Percentiles rank a stretch among this genome's conserved stretches.
These are phyloP conservation scores for Serilophus lunatus DNA, from an alignment of 2,113 vertebrate species.

Conservation along the genomic window DNA sequence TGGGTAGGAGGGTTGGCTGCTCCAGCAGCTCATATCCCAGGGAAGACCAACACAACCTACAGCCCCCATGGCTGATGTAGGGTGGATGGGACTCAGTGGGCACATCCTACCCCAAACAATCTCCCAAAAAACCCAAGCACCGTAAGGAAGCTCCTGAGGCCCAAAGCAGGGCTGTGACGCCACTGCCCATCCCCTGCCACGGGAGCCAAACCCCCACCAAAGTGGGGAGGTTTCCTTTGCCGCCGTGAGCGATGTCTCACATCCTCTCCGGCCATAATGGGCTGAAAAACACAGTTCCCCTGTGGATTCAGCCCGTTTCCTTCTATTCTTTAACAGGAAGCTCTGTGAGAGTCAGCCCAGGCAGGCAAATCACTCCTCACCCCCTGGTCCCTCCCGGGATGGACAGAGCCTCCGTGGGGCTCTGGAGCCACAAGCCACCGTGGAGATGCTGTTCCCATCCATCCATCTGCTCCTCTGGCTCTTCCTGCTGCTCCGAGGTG, in stretches of 20 bases:
- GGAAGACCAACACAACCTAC: neutral
- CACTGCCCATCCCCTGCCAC: neutral
- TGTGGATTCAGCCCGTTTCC: constrained; percentile 79
- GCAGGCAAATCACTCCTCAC: constrained; percentile 44
- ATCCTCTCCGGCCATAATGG: constrained; percentile 65
- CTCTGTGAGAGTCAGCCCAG: constrained; percentile 58
- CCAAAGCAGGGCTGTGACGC: neutral
- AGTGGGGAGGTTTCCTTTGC: constrained; percentile 30
- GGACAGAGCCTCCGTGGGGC: constrained; percentile 38
- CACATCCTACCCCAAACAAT: neutral
- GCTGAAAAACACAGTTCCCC: constrained; percentile 65
- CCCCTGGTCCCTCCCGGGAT: constrained; percentile 51
- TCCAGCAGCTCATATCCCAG: neutral
- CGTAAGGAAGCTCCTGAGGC: neutral
- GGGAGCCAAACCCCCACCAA: neutral
- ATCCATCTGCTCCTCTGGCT: constrained; percentile 20
- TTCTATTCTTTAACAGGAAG: constrained; percentile 89
- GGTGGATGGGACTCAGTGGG: accelerated
- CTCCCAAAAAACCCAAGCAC: neutral
- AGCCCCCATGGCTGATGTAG: accelerated
- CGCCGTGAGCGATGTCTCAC: constrained; percentile 49
- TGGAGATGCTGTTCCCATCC: constrained; percentile 38
- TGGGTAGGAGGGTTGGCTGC: neutral
- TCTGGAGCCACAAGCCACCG: neutral
- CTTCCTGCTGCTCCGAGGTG: constrained; percentile 67